phyloP scores from a whole-genome alignment of 2,888 invertebrate species.

The Oscheius sp. region DNA sequence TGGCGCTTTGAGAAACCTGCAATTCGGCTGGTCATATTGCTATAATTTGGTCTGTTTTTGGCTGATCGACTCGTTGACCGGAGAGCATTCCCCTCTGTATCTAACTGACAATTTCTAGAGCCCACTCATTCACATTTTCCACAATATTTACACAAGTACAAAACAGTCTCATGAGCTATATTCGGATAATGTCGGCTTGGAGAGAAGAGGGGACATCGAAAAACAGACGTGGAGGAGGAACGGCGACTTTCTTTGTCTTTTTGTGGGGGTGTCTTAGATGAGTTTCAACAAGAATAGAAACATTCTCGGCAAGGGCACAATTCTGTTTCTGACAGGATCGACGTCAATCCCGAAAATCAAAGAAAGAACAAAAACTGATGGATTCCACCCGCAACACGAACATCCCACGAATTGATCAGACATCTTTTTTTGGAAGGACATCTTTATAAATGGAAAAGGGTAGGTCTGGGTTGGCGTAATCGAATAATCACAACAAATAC shows the following conservation, averaged over 20 bases:
- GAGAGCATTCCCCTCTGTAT: constrained; percentile 10
- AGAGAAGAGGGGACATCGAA: no score
- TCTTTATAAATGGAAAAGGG: background rate
- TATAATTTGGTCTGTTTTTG: constrained; percentile 14
- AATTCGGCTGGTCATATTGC: constrained; percentile 16
- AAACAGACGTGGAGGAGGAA: no score
- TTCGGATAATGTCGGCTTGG: no score
- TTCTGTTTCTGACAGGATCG: background rate
- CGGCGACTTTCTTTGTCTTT: background rate
- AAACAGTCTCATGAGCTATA: no score
- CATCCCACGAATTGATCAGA: constrained; percentile 3
- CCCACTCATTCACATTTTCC: no score
- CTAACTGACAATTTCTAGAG: no score
- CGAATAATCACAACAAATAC: no score
- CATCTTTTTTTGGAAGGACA: background rate
- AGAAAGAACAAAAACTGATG: background rate
- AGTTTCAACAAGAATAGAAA: background rate
- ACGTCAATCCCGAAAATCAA: no score
- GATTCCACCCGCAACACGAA: constrained; percentile 3
- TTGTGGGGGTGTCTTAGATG: background rate
- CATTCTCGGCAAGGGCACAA: background rate
- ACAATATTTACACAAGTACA: constrained; percentile 6
- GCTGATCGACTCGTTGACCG: constrained; percentile 20
- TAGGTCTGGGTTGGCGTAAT: background rate
- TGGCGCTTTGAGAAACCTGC: constrained; percentile 26